These are phyloP conservation scores for Drosophila azteca DNA, from an alignment of 1,140 invertebrate species.

Conservation along the genomic window DNA sequence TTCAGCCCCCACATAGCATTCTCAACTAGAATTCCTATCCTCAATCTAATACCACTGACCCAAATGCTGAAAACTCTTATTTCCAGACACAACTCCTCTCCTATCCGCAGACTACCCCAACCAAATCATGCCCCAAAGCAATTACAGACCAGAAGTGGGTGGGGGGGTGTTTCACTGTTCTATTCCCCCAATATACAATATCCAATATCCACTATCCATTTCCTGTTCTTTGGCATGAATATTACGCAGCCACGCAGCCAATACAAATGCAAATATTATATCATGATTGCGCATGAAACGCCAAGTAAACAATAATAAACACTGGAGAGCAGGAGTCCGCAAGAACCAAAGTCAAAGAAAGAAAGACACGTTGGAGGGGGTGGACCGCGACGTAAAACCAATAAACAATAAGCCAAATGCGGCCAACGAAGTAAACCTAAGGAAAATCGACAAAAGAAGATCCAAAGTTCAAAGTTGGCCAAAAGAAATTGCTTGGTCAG, in stretches of 20 bases:
- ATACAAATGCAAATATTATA: constrained; percentile 74
- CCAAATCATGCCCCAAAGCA: constrained; percentile 24
- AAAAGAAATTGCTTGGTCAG: constrained; percentile 62
- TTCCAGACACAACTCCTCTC: too few relatives aligned
- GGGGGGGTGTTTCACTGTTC: neutral
- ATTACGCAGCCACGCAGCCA: constrained; percentile 66
- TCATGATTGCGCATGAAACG: constrained; percentile 64
- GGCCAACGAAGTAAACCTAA: constrained; percentile 44
- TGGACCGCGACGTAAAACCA: constrained; percentile 23
- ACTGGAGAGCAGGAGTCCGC: constrained; percentile 5
- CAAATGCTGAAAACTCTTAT: too few relatives aligned
- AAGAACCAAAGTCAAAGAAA: constrained; percentile 27
- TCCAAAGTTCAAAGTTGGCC: constrained; percentile 67
- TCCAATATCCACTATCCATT: constrained; percentile 35
- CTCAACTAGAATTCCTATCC: too few relatives aligned
- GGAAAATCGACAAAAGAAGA: constrained; percentile 7
- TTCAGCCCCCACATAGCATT: too few relatives aligned
- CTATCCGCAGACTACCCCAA: neutral
- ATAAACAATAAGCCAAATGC: constrained; percentile 53
- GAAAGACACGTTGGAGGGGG: constrained; percentile 11
- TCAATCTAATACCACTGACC: too few relatives aligned
- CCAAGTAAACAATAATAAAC: constrained; percentile 52
- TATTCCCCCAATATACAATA: constrained; percentile 14
- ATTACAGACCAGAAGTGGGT: constrained; percentile 29
- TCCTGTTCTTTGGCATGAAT: constrained; percentile 54